Conservation (phyloP, 2,888 invertebrate species). For the Chymomyza fuscimana region DNA sequence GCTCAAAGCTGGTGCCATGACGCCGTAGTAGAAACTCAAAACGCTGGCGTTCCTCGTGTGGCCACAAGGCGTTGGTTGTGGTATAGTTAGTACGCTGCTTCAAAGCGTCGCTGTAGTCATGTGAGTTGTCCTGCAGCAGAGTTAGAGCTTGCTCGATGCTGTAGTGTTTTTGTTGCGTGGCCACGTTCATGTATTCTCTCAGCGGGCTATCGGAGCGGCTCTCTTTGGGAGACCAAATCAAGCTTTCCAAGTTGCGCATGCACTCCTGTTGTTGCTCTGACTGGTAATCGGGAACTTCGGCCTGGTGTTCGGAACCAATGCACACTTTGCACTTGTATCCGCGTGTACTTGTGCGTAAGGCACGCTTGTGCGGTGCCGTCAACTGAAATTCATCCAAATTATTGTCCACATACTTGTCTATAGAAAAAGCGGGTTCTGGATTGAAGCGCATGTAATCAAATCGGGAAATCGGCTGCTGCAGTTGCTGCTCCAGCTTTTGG, state of each 20-base stretch:
- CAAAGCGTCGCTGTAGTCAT: neutral
- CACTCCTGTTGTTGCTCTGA: neutral
- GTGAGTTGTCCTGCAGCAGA: neutral
- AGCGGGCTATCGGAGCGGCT: neutral
- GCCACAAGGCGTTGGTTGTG: neutral
- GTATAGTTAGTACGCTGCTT: neutral
- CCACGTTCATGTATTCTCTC: neutral
- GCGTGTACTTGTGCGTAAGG: neutral
- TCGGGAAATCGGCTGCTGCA: no score
- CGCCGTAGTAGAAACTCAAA: constrained; percentile 1
- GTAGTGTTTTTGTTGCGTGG: neutral
- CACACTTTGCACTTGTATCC: constrained; percentile 3
- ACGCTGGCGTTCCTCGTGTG: neutral
- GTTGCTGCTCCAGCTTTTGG: neutral
- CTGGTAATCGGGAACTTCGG: neutral
- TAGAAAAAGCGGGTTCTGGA: neutral
- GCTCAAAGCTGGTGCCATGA: neutral
- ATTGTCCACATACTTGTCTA: neutral
- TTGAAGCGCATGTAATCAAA: neutral
- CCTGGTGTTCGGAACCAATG: constrained; percentile 1
- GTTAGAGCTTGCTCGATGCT: constrained; percentile 9
- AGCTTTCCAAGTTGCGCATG: neutral
- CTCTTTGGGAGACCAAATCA: neutral
- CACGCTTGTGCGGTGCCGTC: neutral
- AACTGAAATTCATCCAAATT: neutral